Evolutionary conservation across 35 echinoderm and acorn worm genomes (phyloP).

Genomic region (Hemicentrotus pulcherrimus): DNA sequence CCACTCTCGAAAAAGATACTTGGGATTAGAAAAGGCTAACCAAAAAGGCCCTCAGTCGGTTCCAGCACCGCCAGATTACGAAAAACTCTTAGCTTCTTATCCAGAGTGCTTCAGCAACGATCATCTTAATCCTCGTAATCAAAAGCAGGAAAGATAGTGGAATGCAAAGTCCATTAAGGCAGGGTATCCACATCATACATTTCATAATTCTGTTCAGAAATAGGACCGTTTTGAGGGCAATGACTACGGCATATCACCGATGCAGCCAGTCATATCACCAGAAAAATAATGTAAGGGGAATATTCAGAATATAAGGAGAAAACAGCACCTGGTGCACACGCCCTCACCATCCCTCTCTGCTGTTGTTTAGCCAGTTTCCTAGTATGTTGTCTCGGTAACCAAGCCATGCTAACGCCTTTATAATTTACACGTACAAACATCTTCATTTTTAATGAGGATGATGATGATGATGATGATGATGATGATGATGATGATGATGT

Average conservation of each 20-base stretch:
- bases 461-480: conserved; percentile 56
- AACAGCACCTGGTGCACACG: not conserved
- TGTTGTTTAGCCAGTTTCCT: too few relatives aligned
- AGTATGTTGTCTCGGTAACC: too few relatives aligned
- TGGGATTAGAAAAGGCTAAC: not conserved
- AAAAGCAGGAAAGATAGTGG: not conserved
- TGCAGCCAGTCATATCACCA: not conserved
- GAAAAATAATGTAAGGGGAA: not conserved
- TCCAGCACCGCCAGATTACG: not conserved
- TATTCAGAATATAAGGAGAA: not conserved
- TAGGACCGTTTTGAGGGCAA: not conserved
- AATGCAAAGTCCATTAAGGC: not conserved
- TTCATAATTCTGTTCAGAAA: not conserved
- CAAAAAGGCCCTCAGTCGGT: not conserved
- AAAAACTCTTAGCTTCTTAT: not conserved
- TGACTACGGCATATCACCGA: too few relatives aligned
- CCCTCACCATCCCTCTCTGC: too few relatives aligned
- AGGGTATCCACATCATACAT: not conserved
- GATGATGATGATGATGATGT: conserved; percentile 60
- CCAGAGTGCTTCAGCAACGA: not conserved
- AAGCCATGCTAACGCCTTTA: too few relatives aligned
- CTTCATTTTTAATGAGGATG: not conserved
- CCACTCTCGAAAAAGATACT: not conserved
- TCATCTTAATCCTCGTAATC: not conserved
- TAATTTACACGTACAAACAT: too few relatives aligned